Evolutionary conservation across 1,140 invertebrate species (phyloP).

Genomic region (Achroia grisella): DNA sequence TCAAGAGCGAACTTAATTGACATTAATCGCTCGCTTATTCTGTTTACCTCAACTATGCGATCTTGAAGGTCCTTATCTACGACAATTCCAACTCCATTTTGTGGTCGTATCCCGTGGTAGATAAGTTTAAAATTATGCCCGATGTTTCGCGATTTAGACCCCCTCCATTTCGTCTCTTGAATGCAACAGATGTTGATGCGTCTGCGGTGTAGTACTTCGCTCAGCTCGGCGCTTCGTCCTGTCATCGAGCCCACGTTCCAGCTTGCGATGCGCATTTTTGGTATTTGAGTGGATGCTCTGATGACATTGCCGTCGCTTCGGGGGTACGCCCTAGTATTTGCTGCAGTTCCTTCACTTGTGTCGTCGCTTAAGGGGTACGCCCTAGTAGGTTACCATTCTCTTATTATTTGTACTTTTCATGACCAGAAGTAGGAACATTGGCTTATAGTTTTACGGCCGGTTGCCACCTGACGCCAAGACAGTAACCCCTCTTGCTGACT

Average conservation of each 20-base stretch:
- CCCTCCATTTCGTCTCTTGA: slow-evolving; percentile 15
- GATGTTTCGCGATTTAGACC: slow-evolving; percentile 11
- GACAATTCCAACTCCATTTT: slow-evolving; percentile 8
- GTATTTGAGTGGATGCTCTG: slow-evolving; percentile 1
- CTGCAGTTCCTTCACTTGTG: too few relatives aligned
- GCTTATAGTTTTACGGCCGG: slow-evolving; percentile 16
- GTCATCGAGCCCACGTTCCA: slow-evolving; percentile 11
- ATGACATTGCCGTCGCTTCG: slow-evolving; percentile 12
- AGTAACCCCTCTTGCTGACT: slow-evolving; percentile 4
- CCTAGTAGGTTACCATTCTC: slow-evolving; percentile 6
- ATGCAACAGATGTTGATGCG: slow-evolving; percentile 14
- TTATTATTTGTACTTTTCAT: background rate
- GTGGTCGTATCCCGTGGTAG: slow-evolving; percentile 4
- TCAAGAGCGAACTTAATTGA: slow-evolving; percentile 4
- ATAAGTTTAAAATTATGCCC: slow-evolving; percentile 9
- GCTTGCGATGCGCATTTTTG: background rate
- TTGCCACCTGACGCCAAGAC: too few relatives aligned
- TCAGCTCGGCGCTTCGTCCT: slow-evolving; percentile 6
- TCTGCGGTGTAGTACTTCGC: slow-evolving; percentile 2
- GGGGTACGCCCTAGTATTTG: slow-evolving; percentile 17
- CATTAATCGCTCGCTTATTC: slow-evolving; percentile 7
- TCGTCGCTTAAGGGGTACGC: slow-evolving; percentile 17
- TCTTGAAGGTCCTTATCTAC: slow-evolving; percentile 1
- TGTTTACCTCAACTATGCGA: background rate
- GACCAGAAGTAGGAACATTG: slow-evolving; percentile 1